phyloP scores from a whole-genome alignment of 2,888 invertebrate species.

The Aradus depressus region DNA sequence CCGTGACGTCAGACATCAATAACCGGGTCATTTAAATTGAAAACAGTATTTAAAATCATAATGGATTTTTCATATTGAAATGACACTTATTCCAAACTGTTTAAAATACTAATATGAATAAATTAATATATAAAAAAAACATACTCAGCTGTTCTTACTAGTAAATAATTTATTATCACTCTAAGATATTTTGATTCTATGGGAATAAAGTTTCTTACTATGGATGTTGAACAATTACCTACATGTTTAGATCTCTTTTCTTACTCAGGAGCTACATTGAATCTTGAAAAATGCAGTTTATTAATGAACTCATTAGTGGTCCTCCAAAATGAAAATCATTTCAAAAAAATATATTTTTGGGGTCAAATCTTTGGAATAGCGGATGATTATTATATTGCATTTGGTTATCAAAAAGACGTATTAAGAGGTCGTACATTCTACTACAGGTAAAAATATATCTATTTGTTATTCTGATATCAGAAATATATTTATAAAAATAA shows the following conservation, averaged over 20 bases:
- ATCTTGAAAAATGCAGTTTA: constrained; percentile 21
- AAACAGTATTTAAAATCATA: too few relatives aligned
- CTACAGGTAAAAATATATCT: constrained; percentile 46
- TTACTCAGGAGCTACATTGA: constrained; percentile 20
- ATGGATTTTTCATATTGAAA: too few relatives aligned
- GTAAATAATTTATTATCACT: too few relatives aligned
- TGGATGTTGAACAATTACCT: constrained; percentile 22
- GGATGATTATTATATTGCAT: constrained; percentile 72
- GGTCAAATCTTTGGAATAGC: constrained; percentile 67
- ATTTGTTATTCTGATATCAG: not conserved
- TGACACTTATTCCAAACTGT: too few relatives aligned
- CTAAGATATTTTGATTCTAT: too few relatives aligned
- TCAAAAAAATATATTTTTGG: constrained; percentile 71
- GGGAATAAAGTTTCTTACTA: not conserved
- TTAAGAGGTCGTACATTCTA: constrained; percentile 60
- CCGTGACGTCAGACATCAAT: constrained; percentile 2
- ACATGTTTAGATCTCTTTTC: constrained; percentile 15
- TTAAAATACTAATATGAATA: too few relatives aligned
- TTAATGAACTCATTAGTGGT: constrained; percentile 49
- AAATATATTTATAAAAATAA: not conserved
- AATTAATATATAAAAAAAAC: too few relatives aligned
- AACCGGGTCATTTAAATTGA: constrained; percentile 7
- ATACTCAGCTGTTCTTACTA: too few relatives aligned
- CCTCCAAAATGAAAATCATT: constrained; percentile 75
- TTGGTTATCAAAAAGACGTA: constrained; percentile 63